Evolutionary conservation across 2,113 vertebrate species (phyloP).

Genomic region (Sapayoa aenigma): DNA sequence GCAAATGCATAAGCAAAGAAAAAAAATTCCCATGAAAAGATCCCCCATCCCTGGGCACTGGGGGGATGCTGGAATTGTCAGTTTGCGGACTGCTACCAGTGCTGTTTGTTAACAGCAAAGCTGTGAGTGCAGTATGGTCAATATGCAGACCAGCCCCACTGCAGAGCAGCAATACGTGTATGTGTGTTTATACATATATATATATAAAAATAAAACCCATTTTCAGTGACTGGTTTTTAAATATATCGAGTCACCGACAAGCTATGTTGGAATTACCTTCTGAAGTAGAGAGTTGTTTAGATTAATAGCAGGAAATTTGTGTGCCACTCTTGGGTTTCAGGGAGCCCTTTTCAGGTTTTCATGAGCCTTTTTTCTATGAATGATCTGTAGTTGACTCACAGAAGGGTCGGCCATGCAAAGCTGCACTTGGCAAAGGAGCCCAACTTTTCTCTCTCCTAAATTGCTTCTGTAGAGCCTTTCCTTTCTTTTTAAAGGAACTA

Average conservation of each 20-base stretch:
- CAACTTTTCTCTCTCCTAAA: neutral
- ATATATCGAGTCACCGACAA: neutral
- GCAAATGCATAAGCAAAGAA: neutral
- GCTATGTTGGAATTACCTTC: neutral
- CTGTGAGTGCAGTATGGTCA: neutral
- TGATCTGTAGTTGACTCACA: neutral
- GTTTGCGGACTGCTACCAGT: neutral
- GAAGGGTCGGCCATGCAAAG: neutral
- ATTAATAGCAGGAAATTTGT: neutral
- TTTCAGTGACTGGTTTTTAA: slow-evolving; percentile 13
- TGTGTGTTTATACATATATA: neutral
- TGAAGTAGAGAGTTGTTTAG: slow-evolving; percentile 11
- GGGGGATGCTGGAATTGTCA: neutral
- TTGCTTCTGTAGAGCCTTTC: neutral
- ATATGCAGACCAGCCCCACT: neutral
- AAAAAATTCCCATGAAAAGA: neutral
- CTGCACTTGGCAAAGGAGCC: neutral
- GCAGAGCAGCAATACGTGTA: neutral
- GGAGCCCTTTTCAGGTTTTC: neutral
- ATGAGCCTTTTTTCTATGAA: neutral
- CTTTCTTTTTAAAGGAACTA: slow-evolving; percentile 23
- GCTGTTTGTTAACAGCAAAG: neutral
- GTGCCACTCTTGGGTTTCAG: neutral
- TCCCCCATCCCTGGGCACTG: accelerated
- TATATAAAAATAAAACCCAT: neutral